These are phyloP conservation scores for Yasuhikotakia modesta DNA, from an alignment of 2,797 vertebrate species.

Conservation along the genomic window DNA sequence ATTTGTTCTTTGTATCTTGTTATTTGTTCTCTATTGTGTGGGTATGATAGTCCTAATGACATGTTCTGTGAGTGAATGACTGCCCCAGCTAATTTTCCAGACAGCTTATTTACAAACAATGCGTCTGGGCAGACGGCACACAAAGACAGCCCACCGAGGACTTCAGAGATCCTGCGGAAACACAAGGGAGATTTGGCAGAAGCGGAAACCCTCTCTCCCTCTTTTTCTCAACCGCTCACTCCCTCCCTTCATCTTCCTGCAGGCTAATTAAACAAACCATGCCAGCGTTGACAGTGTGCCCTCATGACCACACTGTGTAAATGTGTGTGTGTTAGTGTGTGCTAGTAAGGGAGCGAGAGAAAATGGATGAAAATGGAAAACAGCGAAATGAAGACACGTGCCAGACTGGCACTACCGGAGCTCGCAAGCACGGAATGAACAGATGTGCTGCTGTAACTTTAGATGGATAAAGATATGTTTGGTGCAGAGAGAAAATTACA, in stretches of 20 bases:
- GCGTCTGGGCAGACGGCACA: slow-evolving; percentile 55
- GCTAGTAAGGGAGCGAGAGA: slow-evolving; percentile 3
- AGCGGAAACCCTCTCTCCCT: slow-evolving; percentile 20
- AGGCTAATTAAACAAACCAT: slow-evolving; percentile 64
- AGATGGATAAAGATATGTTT: slow-evolving; percentile 49
- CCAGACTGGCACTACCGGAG: slow-evolving; percentile 35
- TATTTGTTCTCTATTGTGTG: slow-evolving; percentile 1
- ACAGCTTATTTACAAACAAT: slow-evolving; percentile 72
- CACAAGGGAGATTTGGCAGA: slow-evolving; percentile 55
- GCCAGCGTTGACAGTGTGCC: slow-evolving; percentile 55
- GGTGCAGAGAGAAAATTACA: slow-evolving; percentile 44
- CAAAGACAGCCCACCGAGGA: slow-evolving; percentile 54
- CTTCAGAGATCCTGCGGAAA: slow-evolving; percentile 48
- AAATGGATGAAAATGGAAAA: slow-evolving; percentile 28
- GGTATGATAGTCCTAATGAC: slow-evolving; percentile 26
- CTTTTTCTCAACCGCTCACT: slow-evolving; percentile 43
- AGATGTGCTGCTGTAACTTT: slow-evolving; percentile 55
- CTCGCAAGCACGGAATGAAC: slow-evolving; percentile 48
- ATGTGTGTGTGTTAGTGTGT: slow-evolving; percentile 9
- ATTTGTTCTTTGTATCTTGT: not conserved
- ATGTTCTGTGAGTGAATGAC: slow-evolving; percentile 38
- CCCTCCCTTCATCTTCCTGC: slow-evolving; percentile 42
- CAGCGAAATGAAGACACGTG: slow-evolving; percentile 28
- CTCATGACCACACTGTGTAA: slow-evolving; percentile 53
- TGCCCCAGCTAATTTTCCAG: slow-evolving; percentile 65